Evolutionary conservation across 2,888 invertebrate species (phyloP).

Genomic region (Parnassius glacialis): DNA sequence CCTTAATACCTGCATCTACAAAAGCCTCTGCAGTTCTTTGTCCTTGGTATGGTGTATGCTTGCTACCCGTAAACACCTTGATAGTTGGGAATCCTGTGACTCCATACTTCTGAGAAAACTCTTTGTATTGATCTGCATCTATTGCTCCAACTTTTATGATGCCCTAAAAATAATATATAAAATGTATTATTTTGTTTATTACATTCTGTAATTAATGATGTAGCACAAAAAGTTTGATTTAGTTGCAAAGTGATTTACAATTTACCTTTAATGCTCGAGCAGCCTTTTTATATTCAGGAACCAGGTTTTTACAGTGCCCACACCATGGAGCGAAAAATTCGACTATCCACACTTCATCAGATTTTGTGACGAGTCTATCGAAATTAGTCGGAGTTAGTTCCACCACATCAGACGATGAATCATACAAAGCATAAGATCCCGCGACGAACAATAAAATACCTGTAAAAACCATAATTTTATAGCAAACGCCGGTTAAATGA

Average conservation of each 20-base stretch:
- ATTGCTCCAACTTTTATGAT: conserved; percentile 96
- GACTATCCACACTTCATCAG: conserved; percentile 95
- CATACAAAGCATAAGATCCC: conserved; percentile 80
- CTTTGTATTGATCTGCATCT: conserved; percentile 94
- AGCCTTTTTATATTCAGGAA: conserved; percentile 96
- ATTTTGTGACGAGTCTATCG: conserved; percentile 88
- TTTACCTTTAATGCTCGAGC: conserved; percentile 93
- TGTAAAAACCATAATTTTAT: conserved; percentile 39
- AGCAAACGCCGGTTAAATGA: conserved; percentile 27
- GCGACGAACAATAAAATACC: conserved; percentile 62
- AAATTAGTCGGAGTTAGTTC: conserved; percentile 94
- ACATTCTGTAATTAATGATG: too few species aligned
- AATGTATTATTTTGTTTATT: not conserved
- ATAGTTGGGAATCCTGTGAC: conserved; percentile 97
- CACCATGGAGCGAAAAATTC: conserved; percentile 99
- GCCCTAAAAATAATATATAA: conserved; percentile 79
- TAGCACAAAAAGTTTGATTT: too few species aligned
- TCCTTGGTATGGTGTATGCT: conserved; percentile 93
- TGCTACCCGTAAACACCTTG: conserved; percentile 94
- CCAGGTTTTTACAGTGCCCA: conserved; percentile 93
- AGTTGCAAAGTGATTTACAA: not conserved
- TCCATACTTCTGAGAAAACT: conserved; percentile 88
- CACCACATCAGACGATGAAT: conserved; percentile 88
- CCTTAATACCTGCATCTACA: conserved; percentile 91
- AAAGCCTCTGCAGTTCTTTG: conserved; percentile 92